Evolutionary conservation across 1,140 invertebrate genomes (phyloP).

Genomic region (Bombus consobrinus): DNA sequence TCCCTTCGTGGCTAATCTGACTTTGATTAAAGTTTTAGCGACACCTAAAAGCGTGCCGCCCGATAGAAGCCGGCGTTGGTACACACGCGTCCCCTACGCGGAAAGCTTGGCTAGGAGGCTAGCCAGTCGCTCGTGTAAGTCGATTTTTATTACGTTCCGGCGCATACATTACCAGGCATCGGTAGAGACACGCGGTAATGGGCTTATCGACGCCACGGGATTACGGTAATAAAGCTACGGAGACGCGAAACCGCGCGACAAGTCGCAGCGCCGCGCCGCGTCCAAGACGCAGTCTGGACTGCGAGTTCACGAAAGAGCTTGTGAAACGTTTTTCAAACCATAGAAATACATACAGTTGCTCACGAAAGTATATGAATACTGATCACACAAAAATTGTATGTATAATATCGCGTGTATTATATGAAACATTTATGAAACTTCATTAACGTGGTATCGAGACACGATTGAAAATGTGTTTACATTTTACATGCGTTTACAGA

Average conservation of each 20-base stretch:
- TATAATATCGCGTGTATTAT: neutral
- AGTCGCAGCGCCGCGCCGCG: neutral
- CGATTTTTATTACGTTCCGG: conserved; percentile 81
- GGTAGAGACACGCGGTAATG: conserved; percentile 58
- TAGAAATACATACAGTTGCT: neutral
- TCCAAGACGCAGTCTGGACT: neutral
- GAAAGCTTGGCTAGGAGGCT: conserved; percentile 47
- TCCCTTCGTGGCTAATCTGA: conserved; percentile 79
- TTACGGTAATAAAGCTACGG: conserved; percentile 62
- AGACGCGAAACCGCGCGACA: conserved; percentile 20
- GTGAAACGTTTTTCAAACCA: neutral
- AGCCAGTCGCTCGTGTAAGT: conserved; percentile 73
- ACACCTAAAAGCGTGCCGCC: conserved; percentile 78
- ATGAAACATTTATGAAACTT: too few species aligned
- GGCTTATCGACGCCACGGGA: conserved; percentile 67
- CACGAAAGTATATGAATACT: neutral
- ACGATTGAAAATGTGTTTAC: too few species aligned
- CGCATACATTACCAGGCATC: conserved; percentile 72
- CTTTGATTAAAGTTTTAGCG: conserved; percentile 83
- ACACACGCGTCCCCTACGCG: conserved; percentile 23
- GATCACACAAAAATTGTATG: neutral
- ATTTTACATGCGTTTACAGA: too few species aligned
- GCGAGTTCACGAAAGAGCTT: neutral
- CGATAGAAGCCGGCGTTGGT: conserved; percentile 52
- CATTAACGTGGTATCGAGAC: too few species aligned